Conservation (phyloP, 2,113 vertebrate species). For the Hippocampus comes region DNA sequence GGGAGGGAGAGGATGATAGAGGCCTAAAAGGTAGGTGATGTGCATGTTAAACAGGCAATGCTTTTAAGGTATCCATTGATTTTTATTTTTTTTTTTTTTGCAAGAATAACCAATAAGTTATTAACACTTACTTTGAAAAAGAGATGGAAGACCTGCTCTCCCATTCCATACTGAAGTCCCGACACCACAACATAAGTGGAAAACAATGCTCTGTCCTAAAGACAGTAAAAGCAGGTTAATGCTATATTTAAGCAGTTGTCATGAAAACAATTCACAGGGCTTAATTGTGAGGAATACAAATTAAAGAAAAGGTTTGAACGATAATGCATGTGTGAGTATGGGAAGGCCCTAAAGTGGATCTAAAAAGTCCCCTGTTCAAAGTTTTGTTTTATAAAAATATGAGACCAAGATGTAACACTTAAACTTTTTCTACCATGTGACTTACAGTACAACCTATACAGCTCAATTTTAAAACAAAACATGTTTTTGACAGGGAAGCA, state of each 20-base stretch:
- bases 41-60: no score
- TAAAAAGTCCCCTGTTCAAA: background rate
- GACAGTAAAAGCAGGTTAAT: background rate
- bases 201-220: slow-evolving; percentile 75
- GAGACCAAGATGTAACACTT: background rate
- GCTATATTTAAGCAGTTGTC: background rate
- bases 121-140: slow-evolving; percentile 83
- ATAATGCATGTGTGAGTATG: background rate
- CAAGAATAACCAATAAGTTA: background rate
- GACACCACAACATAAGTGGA: slow-evolving; percentile 83
- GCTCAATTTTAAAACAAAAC: no score
- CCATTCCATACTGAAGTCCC: slow-evolving; percentile 87
- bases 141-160: slow-evolving; percentile 82
- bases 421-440: no score
- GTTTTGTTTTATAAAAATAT: background rate
- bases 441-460: no score
- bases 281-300: background rate
- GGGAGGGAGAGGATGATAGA: no score
- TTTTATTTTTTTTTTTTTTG: background rate
- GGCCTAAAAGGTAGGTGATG: no score
- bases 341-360: background rate
- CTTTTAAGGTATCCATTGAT: background rate
- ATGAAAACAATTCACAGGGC: background rate
- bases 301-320: background rate
- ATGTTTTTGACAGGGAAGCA: no score